Evolutionary conservation across 2,888 invertebrate genomes (phyloP), one percentile per base, ranked within the genome.

Genomic region (Drosophila prolongata): DNA sequence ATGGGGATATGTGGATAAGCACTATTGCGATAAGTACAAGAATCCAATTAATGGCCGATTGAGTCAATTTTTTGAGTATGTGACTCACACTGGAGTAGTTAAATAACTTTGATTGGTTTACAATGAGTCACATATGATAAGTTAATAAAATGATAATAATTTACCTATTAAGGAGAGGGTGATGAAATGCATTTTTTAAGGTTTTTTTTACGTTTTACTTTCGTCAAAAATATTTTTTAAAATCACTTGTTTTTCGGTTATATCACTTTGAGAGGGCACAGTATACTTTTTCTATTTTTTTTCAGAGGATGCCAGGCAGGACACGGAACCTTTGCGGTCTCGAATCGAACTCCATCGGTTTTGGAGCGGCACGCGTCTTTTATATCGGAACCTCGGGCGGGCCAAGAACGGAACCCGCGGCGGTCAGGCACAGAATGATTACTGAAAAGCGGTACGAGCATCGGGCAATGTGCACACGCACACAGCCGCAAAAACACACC

Each of bases 351-450:
- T 84, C 89, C 84, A 87, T 81, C 72, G 79, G 87, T 54, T 57
- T 2, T 59, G 64, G 50, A 56, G 65, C 65, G 77, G 73, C 57
- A 59, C 76, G 55, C 66, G 77, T 75, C 87, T 84, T 89, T 84
- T 89, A 89, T 89, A 84, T 84, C 47, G 40, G 56, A 60, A 74
- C 58, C 24, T 57, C 53, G 56, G 64, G 53, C 43, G 44, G 67
- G 54, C 86, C 66, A 81, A 87, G 83, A 87, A 73, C 72, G 72
- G 83, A 80, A 86, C 80, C 74, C 91, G 89, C 86, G 83, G 83
- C 85, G 87, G 84, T 87, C 88, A 85, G 88, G 90, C 89, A 90
- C 91, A 89, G 80, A 91, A 89, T 87, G 91, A 89, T 90, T 81
- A 91, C 91, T 91, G 84, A 91, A 89, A 77, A 74, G 78, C 73